Conservation (phyloP, 2,888 invertebrate species). For the Andricus quercusramuli region DNA sequence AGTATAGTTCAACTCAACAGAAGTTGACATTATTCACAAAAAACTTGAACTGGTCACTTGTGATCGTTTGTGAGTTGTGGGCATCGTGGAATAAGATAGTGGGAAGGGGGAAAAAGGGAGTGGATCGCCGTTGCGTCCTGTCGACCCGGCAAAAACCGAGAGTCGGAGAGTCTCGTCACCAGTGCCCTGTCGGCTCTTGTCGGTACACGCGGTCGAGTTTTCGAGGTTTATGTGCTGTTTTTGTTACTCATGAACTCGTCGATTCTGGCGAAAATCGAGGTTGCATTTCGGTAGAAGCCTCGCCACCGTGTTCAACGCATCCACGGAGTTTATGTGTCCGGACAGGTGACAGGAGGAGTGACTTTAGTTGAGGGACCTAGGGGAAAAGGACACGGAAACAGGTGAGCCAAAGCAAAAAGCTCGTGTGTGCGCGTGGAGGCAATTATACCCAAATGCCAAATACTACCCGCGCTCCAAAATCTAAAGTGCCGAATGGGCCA, state of each 20-base stretch:
- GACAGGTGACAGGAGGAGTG: conserved; percentile 40
- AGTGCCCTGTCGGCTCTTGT: background rate
- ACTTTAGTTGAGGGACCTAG: conserved; percentile 29
- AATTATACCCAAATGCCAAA: conserved; percentile 2
- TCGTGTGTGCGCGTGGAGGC: conserved; percentile 15
- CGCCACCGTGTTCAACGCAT: conserved; percentile 3
- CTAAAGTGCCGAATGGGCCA: conserved; percentile 28
- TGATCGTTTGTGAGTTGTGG: too few relatives aligned
- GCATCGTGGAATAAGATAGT: background rate
- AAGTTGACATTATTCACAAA: too few relatives aligned
- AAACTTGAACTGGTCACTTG: too few relatives aligned
- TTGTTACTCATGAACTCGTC: conserved; percentile 24
- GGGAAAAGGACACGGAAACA: conserved; percentile 23
- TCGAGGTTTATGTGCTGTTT: background rate
- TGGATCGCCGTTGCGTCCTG: conserved; percentile 2
- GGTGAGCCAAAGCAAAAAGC: conserved; percentile 21
- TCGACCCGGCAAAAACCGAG: conserved; percentile 9
- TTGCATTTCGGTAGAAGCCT: conserved; percentile 8
- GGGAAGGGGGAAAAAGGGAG: conserved; percentile 1
- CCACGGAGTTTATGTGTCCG: conserved; percentile 30
- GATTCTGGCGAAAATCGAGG: conserved; percentile 10
- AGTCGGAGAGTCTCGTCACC: background rate
- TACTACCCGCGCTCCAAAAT: conserved; percentile 10
- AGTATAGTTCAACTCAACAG: too few relatives aligned
- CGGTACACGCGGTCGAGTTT: conserved; percentile 27